Conservation (phyloP, 1,140 invertebrate species). For the Philopotamus ludificatus region DNA sequence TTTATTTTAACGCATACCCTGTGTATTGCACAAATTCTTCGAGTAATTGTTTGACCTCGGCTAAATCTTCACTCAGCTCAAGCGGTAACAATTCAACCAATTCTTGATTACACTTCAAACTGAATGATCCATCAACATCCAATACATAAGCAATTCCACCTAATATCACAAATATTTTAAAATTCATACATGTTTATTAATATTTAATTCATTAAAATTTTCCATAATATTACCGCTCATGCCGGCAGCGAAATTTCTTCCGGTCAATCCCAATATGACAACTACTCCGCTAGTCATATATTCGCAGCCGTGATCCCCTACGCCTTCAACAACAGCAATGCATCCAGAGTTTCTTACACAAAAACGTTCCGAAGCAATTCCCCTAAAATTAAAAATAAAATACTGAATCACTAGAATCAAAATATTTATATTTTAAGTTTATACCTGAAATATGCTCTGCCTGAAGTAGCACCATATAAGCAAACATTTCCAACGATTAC, state of each 20-base stretch:
- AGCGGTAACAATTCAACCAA: slow-evolving; percentile 86
- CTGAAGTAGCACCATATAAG: slow-evolving; percentile 94
- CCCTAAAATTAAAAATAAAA: slow-evolving; percentile 61
- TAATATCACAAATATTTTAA: slow-evolving; percentile 28
- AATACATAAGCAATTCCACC: slow-evolving; percentile 96
- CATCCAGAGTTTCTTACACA: slow-evolving; percentile 97
- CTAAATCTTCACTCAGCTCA: slow-evolving; percentile 76
- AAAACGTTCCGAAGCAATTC: slow-evolving; percentile 96
- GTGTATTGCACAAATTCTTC: slow-evolving; percentile 89
- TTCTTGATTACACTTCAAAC: slow-evolving; percentile 85
- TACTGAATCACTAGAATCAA: too few relatives aligned
- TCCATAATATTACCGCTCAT: slow-evolving; percentile 72
- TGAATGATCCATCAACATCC: slow-evolving; percentile 83
- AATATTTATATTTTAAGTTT: too few relatives aligned
- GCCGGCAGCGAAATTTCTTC: slow-evolving; percentile 97
- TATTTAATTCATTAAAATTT: slow-evolving; percentile 16
- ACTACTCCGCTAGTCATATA: slow-evolving; percentile 98
- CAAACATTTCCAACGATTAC: slow-evolving; percentile 98
- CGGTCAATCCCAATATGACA: slow-evolving; percentile 90
- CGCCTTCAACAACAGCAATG: slow-evolving; percentile 74
- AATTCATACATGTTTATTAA: not conserved
- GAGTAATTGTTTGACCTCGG: slow-evolving; percentile 76
- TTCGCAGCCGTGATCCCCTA: slow-evolving; percentile 98
- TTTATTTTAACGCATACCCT: slow-evolving; percentile 51
- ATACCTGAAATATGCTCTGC: slow-evolving; percentile 90